Conservation (phyloP, 2,888 invertebrate genomes). For the Cheilosia soror region DNA sequence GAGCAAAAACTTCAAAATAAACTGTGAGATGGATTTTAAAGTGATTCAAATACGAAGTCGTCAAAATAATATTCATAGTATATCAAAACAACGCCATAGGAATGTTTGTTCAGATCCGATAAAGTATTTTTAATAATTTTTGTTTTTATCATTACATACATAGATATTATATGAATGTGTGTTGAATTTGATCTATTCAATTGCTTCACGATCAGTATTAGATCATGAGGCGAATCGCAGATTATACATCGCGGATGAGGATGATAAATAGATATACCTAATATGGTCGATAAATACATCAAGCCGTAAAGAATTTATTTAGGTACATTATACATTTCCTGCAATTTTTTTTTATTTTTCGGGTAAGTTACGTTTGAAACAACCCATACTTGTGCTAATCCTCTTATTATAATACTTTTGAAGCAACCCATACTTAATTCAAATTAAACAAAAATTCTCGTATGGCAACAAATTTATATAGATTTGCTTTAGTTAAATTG, state of each 20-base stretch:
- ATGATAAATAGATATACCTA: slow-evolving; percentile 27
- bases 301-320: slow-evolving; percentile 2
- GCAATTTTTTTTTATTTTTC: slow-evolving; percentile 7
- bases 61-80: too few relatives aligned
- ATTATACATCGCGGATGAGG: slow-evolving; percentile 9
- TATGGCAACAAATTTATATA: background rate
- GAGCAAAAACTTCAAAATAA: too few relatives aligned
- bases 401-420: too few relatives aligned
- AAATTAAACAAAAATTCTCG: too few relatives aligned
- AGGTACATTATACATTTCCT: background rate
- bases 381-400: background rate
- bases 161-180: background rate
- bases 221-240: slow-evolving; percentile 4
- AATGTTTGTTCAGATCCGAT: too few relatives aligned
- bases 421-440: too few relatives aligned
- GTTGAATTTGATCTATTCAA: background rate
- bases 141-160: slow-evolving; percentile 1
- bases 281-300: slow-evolving; percentile 13
- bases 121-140: background rate
- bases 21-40: too few relatives aligned
- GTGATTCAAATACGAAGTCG: too few relatives aligned
- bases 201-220: background rate
- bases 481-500: background rate
- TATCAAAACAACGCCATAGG: too few relatives aligned
- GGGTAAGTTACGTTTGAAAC: background rate